These are phyloP conservation scores for Cacoxenus indagator DNA, from an alignment of 2,888 invertebrate genomes.

Conservation along the genomic window DNA sequence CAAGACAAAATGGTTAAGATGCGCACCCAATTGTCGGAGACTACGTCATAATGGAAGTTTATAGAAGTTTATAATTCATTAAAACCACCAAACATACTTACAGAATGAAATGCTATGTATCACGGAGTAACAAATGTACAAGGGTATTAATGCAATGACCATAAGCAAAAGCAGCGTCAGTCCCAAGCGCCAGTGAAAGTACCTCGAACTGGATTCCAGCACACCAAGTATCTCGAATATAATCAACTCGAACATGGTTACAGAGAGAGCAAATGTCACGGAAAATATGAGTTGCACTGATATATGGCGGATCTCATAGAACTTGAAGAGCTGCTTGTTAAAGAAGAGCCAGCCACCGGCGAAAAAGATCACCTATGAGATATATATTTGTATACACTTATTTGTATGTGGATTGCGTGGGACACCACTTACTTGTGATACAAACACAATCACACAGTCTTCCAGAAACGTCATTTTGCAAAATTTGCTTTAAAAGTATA, in stretches of 20 bases:
- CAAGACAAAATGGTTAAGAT: slow-evolving; percentile 87
- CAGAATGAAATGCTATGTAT: slow-evolving; percentile 90
- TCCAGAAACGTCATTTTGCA: slow-evolving; percentile 83
- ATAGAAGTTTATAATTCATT: background rate
- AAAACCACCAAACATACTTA: slow-evolving; percentile 70
- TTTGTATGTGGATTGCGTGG: background rate
- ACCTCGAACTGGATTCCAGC: slow-evolving; percentile 86
- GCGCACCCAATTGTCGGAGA: slow-evolving; percentile 81
- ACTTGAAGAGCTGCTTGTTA: slow-evolving; percentile 94
- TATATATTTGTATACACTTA: background rate
- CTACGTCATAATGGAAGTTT: slow-evolving; percentile 68
- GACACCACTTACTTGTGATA: slow-evolving; percentile 78
- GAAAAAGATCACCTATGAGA: slow-evolving; percentile 72
- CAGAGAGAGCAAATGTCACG: slow-evolving; percentile 94
- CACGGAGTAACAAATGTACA: slow-evolving; percentile 96
- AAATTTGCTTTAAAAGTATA: background rate
- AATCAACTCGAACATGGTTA: slow-evolving; percentile 98
- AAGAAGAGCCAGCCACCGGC: slow-evolving; percentile 98
- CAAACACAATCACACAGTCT: slow-evolving; percentile 86
- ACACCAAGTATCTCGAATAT: slow-evolving; percentile 98
- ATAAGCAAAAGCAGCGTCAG: slow-evolving; percentile 92
- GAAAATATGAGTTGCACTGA: slow-evolving; percentile 97
- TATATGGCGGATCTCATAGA: slow-evolving; percentile 97
- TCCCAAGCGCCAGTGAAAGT: slow-evolving; percentile 90
- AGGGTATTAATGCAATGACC: slow-evolving; percentile 95